Conservation (phyloP, 2,113 vertebrate species). For the Micromys minutus region DNA sequence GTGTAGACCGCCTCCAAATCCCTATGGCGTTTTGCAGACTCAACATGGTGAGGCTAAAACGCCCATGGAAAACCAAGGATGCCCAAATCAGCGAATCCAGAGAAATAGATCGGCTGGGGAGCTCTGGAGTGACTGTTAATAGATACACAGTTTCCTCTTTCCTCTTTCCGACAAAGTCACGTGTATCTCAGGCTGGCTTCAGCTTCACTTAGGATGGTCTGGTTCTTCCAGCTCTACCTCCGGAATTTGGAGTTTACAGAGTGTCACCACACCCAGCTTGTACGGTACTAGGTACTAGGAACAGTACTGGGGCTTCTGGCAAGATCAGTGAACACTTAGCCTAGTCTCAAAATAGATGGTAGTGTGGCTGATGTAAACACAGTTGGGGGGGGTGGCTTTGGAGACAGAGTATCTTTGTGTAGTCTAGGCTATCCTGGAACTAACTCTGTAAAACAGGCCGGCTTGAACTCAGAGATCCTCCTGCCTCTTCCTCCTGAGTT, state of each 20-base stretch:
- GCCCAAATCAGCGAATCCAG: neutral
- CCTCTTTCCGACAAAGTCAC: neutral
- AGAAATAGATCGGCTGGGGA: neutral
- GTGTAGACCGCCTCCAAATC: too few relatives aligned
- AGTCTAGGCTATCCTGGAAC: neutral
- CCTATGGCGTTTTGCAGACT: too few relatives aligned
- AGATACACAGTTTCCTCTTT: neutral
- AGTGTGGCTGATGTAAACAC: neutral
- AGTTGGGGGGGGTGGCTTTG: neutral
- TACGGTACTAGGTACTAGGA: neutral
- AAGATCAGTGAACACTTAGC: neutral
- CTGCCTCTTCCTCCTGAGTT: neutral
- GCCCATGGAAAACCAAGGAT: rapidly evolving
- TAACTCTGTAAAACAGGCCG: neutral
- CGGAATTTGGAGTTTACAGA: neutral
- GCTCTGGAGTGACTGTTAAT: rapidly evolving
- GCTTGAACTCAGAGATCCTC: neutral
- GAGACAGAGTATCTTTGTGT: neutral
- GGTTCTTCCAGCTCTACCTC: neutral
- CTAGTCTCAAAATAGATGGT: neutral
- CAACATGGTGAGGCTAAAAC: neutral
- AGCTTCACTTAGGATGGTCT: neutral
- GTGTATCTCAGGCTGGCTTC: neutral
- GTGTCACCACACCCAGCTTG: neutral
- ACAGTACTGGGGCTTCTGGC: neutral